Evolutionary conservation across 1,140 invertebrate genomes (phyloP), one percentile per base, ranked within the genome.

Genomic region (Saccostrea cuccullata): DNA sequence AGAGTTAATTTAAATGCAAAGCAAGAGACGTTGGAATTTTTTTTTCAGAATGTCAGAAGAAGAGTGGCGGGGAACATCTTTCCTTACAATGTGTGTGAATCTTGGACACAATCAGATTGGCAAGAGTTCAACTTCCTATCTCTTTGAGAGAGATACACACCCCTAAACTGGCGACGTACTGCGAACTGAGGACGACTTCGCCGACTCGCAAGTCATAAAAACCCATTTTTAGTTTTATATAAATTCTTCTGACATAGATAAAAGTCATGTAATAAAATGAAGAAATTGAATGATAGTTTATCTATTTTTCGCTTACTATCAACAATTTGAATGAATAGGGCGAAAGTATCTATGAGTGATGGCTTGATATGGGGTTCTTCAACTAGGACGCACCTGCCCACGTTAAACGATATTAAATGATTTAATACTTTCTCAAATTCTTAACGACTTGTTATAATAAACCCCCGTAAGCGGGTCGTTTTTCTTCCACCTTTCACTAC

Each of bases 71-170:
- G 26, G 26, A 36, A 36, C 20, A 67, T 67, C 60, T 17, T 77
- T 30, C 23, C 30, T 26, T 9, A n/a, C 58, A 36, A 15, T 77
- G 26, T 77, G 23, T 15, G 26, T 36, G 26, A 77, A 77, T 77
- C 70, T 77, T 64, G 36, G 70, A 77, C 70, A 36, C 0, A 26
- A 77, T 77, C 70, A 77, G 70, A 77, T 77, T 77, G 70, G 70
- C 70, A 36, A 15, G 70, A 11, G 70, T 77, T 77, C 70, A 77
- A 77, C 23, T 11, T 26, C 70, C 23, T 77, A 77, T 30, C 70
- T 30, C 70, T 77, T 13, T 23, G 9, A 30, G 47, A 47, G 70
- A 1, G 26, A 77, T 30, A 77, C 70, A 77, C 70, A 77, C 70
- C 70, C 26, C 15, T 30, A 26, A 77, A 77, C 70, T 26, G 70